Base-by-base conservation (phyloP, 2,113 vertebrate species). In the Pitta sordida region DNA sequence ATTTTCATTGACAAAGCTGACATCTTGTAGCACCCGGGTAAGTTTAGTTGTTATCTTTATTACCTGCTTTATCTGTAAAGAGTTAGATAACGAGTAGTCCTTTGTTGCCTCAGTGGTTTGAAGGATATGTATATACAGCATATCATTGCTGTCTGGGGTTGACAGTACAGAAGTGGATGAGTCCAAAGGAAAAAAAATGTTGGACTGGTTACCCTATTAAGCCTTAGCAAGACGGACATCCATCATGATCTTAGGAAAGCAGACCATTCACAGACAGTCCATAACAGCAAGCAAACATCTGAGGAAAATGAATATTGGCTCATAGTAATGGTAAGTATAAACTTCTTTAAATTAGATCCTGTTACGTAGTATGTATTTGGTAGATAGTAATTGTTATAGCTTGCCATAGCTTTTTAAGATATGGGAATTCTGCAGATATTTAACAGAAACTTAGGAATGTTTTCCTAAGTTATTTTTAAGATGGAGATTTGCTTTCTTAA, bases 1-100 rank as follows among this genome's bases (percentile, higher is more conserved):
- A 70, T 97, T 95, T 96, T 81, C 96, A 95, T 91, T 81, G 84
- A 85, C 63, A 58, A 92, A 79, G 44, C 52, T 76, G 56, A 55
- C 12, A 32, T 64, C 90, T 93, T 80, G 70, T 93, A 90, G 95
- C 90, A 8, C 5, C 11, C 26, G 23, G 36, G 92, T 97, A 76
- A 95, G 70, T 87, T 96, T 59, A 96, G 67, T 82, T 91, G 21
- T 85, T 75, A 46, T 52, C 95, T 80, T 83, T 80, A 37, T 26
- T 69, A 20, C 7, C 10, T 63, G 29, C 22, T 86, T 91, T 56
- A 83, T n/a, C 15, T 48, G 34, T 83, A 81, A 87, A 83, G 13
- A 83, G 51, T 84, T 82, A 69, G 87, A 16, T 77, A 37, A 46
- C 11, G 46, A 24, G 30, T 29, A 59, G n/a, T 59, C 13, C 6